Base-by-base conservation (phyloP, 2,113 vertebrate species). In the Carettochelys insculpta region DNA sequence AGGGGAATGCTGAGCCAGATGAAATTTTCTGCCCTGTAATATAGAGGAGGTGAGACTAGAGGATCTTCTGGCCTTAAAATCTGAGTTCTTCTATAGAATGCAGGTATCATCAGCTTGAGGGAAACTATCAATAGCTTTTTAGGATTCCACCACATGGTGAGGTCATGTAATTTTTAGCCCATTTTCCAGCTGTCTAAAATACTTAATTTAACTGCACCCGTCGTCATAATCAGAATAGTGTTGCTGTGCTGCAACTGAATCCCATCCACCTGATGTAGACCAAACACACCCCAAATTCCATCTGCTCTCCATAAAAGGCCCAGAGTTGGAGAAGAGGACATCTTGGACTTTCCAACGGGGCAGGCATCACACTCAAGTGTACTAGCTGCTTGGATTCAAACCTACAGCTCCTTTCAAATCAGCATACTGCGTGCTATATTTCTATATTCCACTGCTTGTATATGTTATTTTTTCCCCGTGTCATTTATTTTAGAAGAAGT, bases 401-500 rank as follows among this genome's bases (percentile, higher is more conserved):
- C 16, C 34, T n/a, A 43, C 38, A 75, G 41, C 41, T 45, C 41
- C 41, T 75, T 75, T 45, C 41, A 27, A 45, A 11, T 41, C 7
- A 16, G 71, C 24, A 29, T 45, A 45, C 25, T 75, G 24, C 41
- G 29, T 75, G 24, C 25, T 75, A 45, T 45, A 16, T 27, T 27
- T 45, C 41, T 75, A 75, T 29, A 45, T 45, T 75, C 25, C 25
- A 41, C 43, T 76, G 8, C 79, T 77, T 53, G n/a, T 47, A 86
- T 27, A 75, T 80, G 38, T 19, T 17, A 86, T 27, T 53, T 3
- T 58, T 56, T 75, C 14, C 77, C 47, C 71, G 87, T 87, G 89
- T 75, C 20, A 16, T 56, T 90, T 95, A 38, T 97, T 97, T 83
- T 89, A 99, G 99, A 97, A 98, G 95, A 98, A 98, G 71, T 96